These are phyloP conservation scores for Aythya baeri DNA, from an alignment of 2,113 vertebrate genomes.

Conservation along the genomic window DNA sequence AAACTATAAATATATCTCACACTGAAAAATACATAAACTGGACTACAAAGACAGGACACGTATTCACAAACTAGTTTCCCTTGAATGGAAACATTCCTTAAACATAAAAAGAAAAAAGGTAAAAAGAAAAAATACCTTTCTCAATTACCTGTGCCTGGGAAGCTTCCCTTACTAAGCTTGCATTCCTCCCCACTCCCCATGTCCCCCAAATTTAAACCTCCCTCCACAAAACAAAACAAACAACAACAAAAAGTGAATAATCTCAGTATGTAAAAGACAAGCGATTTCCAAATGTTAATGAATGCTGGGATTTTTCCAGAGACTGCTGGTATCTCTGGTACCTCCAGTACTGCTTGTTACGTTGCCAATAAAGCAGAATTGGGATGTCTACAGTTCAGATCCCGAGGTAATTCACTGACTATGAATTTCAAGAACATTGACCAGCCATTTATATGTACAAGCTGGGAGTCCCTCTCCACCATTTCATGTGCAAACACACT, in stretches of 20 bases:
- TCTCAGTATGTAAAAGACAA: neutral
- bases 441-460: neutral
- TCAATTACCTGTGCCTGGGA: neutral
- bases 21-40: neutral
- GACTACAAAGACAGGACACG: neutral
- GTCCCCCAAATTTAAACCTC: neutral
- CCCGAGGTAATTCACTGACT: neutral
- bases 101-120: neutral
- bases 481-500: neutral
- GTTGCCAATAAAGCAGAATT: neutral
- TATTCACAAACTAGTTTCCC: neutral
- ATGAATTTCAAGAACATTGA: neutral
- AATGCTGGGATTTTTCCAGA: neutral
- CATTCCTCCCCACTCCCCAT: neutral
- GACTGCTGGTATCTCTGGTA: neutral
- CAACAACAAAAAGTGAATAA: neutral
- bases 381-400: neutral
- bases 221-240: neutral
- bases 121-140: accelerated
- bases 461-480: neutral
- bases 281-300: neutral
- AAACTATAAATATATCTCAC: neutral
- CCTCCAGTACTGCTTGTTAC: neutral
- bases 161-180: neutral
- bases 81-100: neutral